Percentiles rank a stretch among this genome's conserved stretches.
phyloP scores from a whole-genome alignment of 1,140 invertebrate genomes.

The Pseudomyrmex dendroicus region DNA sequence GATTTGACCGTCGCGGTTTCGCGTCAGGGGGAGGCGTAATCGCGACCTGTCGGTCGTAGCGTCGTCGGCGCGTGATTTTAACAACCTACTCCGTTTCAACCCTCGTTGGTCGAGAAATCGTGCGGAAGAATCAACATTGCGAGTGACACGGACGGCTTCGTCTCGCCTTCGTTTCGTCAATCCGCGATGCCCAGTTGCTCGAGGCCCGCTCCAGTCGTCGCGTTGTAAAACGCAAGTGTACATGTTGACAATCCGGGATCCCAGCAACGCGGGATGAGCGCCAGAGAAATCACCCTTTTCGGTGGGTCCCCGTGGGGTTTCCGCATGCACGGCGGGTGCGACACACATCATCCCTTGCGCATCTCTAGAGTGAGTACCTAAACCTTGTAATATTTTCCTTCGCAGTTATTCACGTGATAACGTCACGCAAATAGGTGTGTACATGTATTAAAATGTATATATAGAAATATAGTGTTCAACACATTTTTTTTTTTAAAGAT shows the following conservation, averaged over 20 bases:
- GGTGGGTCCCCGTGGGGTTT: conserved; percentile 96
- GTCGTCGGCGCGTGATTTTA: not conserved
- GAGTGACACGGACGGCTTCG: not conserved
- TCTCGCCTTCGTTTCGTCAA: not conserved
- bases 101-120: too few relatives aligned
- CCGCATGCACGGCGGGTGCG: conserved; percentile 92
- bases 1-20: not conserved
- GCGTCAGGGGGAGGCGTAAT: conserved; percentile 8
- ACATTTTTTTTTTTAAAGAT: too few relatives aligned
- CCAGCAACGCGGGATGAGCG: conserved; percentile 85
- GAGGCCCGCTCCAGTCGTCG: conserved; percentile 32
- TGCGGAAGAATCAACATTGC: not conserved
- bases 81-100: too few relatives aligned
- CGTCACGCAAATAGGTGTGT: not conserved
- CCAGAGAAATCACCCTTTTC: conserved; percentile 89
- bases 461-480: too few relatives aligned
- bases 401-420: conserved; percentile 8
- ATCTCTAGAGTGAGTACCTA: conserved; percentile 91
- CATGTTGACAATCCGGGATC: conserved; percentile 1
- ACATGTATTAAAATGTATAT: not conserved
- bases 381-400: not conserved
- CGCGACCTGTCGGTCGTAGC: not conserved
- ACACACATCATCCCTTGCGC: conserved; percentile 90
- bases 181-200: not conserved
- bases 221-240: conserved; percentile 32